These are phyloP conservation scores for Argentina silus DNA, from an alignment of 2,797 vertebrate species.

Conservation along the genomic window DNA sequence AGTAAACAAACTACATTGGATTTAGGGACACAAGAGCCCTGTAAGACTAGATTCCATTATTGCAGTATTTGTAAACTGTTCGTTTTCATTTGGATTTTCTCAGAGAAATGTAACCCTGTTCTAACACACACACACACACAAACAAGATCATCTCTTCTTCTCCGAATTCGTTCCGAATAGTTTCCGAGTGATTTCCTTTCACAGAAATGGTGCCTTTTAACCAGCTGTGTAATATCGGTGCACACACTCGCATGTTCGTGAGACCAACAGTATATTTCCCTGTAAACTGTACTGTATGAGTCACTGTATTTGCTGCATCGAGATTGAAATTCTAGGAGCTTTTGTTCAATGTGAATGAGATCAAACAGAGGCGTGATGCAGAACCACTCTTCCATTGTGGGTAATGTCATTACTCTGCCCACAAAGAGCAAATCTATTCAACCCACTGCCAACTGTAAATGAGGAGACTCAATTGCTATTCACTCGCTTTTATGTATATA, in stretches of 20 bases:
- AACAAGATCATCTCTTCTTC: no score
- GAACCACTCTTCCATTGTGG: constrained; percentile 9
- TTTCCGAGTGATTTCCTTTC: no score
- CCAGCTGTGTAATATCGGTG: no score
- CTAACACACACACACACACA: no score
- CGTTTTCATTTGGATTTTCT: no score
- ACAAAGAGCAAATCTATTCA: constrained; percentile 23
- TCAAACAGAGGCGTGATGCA: constrained; percentile 8
- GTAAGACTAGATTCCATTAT: no score
- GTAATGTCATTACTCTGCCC: constrained; percentile 2
- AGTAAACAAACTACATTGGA: neutral
- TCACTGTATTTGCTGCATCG: constrained; percentile 1
- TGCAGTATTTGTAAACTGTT: no score
- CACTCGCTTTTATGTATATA: constrained; percentile 43
- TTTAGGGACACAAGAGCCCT: neutral
- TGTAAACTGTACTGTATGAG: neutral
- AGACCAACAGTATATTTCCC: neutral
- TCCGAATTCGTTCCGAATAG: no score
- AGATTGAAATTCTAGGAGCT: neutral
- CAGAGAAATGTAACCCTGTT: no score
- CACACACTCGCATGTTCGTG: no score
- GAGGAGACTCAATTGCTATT: constrained; percentile 43
- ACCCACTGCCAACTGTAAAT: constrained; percentile 30
- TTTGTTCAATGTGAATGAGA: constrained; percentile 16
- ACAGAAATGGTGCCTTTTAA: no score